Evolutionary conservation across 2,888 invertebrate species (phyloP).

Genomic region (Ornithoptera alexandrae): DNA sequence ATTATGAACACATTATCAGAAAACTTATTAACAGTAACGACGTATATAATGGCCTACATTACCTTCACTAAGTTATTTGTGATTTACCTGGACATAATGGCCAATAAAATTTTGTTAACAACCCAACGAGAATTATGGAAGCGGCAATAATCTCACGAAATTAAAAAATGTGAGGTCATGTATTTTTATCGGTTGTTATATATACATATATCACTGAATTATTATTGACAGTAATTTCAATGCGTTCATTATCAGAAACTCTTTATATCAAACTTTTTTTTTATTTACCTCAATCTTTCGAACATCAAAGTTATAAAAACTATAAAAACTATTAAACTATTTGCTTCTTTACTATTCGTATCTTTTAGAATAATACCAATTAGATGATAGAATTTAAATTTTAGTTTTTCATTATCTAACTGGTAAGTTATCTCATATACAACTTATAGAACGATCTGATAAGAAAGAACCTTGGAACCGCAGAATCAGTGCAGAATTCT

Average conservation of each 20-base stretch:
- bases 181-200: neutral
- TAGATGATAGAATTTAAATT: too few species aligned
- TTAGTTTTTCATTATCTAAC: too few species aligned
- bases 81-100: slow-evolving; percentile 28
- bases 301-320: too few species aligned
- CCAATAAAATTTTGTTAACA: slow-evolving; percentile 27
- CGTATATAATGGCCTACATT: slow-evolving; percentile 17
- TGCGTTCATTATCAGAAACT: neutral
- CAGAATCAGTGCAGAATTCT: too few species aligned
- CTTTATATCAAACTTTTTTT: neutral
- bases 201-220: neutral
- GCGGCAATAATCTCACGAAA: slow-evolving; percentile 15
- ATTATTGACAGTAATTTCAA: neutral
- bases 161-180: slow-evolving; percentile 11
- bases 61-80: slow-evolving; percentile 26
- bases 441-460: too few species aligned
- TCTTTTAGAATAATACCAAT: too few species aligned
- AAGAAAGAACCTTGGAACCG: too few species aligned
- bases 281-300: too few species aligned
- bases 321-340: too few species aligned
- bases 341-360: too few species aligned
- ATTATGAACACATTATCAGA: slow-evolving; percentile 15
- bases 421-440: too few species aligned
- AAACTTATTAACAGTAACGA: slow-evolving; percentile 15
- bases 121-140: slow-evolving; percentile 18